Evolutionary conservation across 1,140 invertebrate genomes (phyloP).

Genomic region (Dolichoris vasculosae): DNA sequence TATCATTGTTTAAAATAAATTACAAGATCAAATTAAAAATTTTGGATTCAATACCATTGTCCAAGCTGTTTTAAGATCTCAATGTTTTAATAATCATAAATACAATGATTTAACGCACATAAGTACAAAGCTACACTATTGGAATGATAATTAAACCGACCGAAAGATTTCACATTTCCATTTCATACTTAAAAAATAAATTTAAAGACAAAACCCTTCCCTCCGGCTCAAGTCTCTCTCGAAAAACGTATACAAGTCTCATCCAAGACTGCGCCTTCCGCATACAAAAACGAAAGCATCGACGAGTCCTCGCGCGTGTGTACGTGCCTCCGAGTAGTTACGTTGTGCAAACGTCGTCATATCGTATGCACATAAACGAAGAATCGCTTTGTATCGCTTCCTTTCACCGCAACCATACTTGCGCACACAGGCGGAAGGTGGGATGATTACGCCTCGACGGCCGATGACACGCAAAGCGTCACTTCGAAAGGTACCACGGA

Average conservation of each 20-base stretch:
- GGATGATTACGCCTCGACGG: conserved; percentile 75
- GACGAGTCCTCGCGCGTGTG: background rate
- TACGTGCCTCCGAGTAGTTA: background rate
- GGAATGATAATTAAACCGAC: no score
- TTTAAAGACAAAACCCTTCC: background rate
- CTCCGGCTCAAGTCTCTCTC: background rate
- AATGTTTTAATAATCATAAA: no score
- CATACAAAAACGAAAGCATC: background rate
- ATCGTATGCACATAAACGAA: background rate
- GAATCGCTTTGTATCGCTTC: conserved; percentile 16
- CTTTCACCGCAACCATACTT: conserved; percentile 29
- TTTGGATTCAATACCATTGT: no score
- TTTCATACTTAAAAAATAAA: background rate
- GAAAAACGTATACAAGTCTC: background rate
- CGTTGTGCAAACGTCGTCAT: background rate
- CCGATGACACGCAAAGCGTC: conserved; percentile 71
- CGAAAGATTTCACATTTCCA: no score
- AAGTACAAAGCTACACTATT: no score
- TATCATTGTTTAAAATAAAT: no score
- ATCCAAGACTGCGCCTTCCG: background rate
- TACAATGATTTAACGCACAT: no score
- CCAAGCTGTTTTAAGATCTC: no score
- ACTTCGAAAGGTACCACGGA: conserved; percentile 73
- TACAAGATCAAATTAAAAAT: no score
- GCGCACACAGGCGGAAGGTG: conserved; percentile 73